Evolutionary conservation across 1,140 invertebrate species (phyloP).

Genomic region (Bombus waltoni): DNA sequence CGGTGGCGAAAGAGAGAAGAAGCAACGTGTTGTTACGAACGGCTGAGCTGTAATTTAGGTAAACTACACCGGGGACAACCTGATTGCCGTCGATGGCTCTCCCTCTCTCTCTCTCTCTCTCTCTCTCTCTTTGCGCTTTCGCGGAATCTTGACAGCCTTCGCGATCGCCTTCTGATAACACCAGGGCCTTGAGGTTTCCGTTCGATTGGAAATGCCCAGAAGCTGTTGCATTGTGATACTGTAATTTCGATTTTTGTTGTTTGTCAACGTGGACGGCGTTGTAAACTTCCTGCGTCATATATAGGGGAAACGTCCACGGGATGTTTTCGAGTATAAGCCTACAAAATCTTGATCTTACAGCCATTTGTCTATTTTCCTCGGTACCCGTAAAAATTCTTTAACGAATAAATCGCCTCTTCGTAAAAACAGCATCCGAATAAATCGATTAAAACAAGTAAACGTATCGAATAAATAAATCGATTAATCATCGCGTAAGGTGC

Average conservation of each 20-base stretch:
- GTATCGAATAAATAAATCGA: too few species aligned
- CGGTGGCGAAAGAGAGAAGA: not conserved
- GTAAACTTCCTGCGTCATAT: not conserved
- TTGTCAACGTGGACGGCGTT: not conserved
- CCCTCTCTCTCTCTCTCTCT: not conserved
- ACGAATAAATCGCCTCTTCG: too few species aligned
- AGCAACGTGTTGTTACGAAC: slow-evolving; percentile 15
- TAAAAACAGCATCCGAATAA: too few species aligned
- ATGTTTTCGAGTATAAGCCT: too few species aligned
- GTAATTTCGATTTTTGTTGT: not conserved
- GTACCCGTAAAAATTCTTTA: too few species aligned
- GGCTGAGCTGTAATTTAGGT: slow-evolving; percentile 30
- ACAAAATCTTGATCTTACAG: too few species aligned
- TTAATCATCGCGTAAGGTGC: too few species aligned
- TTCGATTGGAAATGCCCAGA: not conserved
- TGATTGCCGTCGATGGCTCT: slow-evolving; percentile 22
- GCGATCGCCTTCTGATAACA: not conserved
- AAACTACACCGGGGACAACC: not conserved
- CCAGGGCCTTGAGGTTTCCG: not conserved
- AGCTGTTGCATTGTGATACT: not conserved
- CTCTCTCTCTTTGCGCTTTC: slow-evolving; percentile 18
- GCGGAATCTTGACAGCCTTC: not conserved
- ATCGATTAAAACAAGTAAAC: too few species aligned
- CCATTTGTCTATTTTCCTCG: too few species aligned
- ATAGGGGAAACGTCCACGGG: too few species aligned